These are phyloP conservation scores for Vanessa atalanta DNA, from an alignment of 1,140 invertebrate species.

Conservation along the genomic window DNA sequence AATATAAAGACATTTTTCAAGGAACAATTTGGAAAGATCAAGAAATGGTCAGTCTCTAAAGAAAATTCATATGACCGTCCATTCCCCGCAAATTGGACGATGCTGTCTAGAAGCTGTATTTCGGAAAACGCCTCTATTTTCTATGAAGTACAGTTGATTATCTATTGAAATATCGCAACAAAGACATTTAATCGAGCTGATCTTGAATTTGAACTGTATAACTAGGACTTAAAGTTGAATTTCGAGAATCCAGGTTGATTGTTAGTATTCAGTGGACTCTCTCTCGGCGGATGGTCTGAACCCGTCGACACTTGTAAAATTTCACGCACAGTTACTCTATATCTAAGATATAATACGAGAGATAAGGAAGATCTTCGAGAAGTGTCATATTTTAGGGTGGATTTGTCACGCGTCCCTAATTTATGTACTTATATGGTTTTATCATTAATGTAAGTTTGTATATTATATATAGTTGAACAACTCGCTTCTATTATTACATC, in stretches of 20 bases:
- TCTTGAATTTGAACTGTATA: neutral
- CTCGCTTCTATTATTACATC: neutral
- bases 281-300: conserved; percentile 20
- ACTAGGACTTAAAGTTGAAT: neutral
- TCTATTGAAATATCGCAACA: conserved; percentile 3
- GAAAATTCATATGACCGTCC: conserved; percentile 31
- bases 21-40: conserved; percentile 28
- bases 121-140: conserved; percentile 11
- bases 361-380: conserved; percentile 24
- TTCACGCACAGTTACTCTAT: conserved; percentile 53
- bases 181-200: neutral
- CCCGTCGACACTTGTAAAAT: conserved; percentile 61
- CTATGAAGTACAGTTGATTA: conserved; percentile 1
- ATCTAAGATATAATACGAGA: conserved; percentile 35
- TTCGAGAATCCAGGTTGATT: neutral
- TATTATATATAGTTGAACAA: neutral
- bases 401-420: conserved; percentile 18
- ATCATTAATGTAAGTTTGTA: neutral
- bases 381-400: conserved; percentile 23
- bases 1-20: conserved; percentile 18
- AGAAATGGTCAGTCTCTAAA: conserved; percentile 33
- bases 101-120: neutral
- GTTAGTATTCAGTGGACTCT: conserved; percentile 27
- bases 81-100: conserved; percentile 28
- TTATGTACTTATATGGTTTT: neutral